Evolutionary conservation across 2,113 vertebrate genomes (phyloP).

Genomic region (Toxotes jaculatrix): DNA sequence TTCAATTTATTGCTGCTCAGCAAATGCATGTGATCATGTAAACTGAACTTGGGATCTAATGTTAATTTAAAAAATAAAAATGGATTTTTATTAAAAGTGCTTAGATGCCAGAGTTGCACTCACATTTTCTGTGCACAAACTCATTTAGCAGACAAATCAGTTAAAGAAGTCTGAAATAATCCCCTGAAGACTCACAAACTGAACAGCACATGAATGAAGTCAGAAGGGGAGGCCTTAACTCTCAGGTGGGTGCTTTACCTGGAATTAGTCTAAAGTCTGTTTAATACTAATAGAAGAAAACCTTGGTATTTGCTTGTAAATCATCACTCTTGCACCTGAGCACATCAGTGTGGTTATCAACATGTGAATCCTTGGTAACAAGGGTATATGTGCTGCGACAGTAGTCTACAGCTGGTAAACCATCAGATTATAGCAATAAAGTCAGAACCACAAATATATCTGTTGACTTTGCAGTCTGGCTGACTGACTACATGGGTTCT

Average conservation of each 20-base stretch:
- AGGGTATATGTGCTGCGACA: neutral
- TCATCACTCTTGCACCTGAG: conserved; percentile 5
- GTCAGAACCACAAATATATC: neutral
- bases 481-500: conserved; percentile 8
- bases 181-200: neutral
- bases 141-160: neutral
- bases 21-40: conserved; percentile 14
- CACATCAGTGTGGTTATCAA: conserved; percentile 9
- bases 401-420: neutral
- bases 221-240: neutral
- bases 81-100: neutral
- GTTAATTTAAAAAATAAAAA: conserved; percentile 14
- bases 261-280: conserved; percentile 15
- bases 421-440: conserved; percentile 15
- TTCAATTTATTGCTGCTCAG: neutral
- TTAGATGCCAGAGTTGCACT: neutral
- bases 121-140: neutral
- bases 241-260: conserved; percentile 17
- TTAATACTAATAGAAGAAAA: conserved; percentile 21
- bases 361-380: neutral
- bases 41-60: conserved; percentile 3
- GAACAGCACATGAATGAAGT: conserved; percentile 4
- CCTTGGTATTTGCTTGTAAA: conserved; percentile 8
- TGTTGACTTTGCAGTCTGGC: neutral
- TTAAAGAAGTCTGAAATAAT: neutral